Evolutionary conservation across 2,888 invertebrate species (phyloP).

Genomic region (Julus scanicus): DNA sequence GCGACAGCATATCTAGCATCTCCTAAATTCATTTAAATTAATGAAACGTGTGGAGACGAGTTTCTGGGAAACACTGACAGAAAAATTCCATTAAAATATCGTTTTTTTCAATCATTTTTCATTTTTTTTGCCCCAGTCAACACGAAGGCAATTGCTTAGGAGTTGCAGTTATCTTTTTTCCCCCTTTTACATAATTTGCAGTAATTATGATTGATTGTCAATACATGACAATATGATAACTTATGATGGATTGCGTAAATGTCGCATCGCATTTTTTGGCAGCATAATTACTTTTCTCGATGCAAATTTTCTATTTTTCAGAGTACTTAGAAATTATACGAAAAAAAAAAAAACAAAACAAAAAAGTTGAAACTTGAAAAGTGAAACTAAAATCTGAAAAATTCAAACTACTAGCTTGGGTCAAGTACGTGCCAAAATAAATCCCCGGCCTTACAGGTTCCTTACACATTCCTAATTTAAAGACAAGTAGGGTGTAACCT

Average conservation of each 20-base stretch:
- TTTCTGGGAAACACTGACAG: conserved; percentile 19
- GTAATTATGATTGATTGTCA: conserved; percentile 39
- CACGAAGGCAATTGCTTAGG: not conserved
- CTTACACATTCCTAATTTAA: conserved; percentile 39
- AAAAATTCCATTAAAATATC: conserved; percentile 30
- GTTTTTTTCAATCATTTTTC: conserved; percentile 17
- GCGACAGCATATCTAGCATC: conserved; percentile 8
- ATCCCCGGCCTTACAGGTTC: not conserved
- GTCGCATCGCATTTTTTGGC: not conserved
- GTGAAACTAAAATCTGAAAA: not conserved
- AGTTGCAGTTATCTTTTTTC: not conserved
- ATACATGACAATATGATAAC: conserved; percentile 39
- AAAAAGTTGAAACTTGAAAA: not conserved
- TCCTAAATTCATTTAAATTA: conserved; percentile 36
- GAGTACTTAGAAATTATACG: not conserved
- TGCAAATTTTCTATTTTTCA: conserved; percentile 15
- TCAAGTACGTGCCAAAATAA: not conserved
- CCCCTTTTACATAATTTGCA: conserved; percentile 35
- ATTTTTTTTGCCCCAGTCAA: conserved; percentile 9
- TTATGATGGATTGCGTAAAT: conserved; percentile 34
- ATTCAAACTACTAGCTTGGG: not conserved
- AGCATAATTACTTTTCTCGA: conserved; percentile 39
- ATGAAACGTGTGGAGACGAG: conserved; percentile 15
- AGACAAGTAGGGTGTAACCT: conserved; percentile 36
- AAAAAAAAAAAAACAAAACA: not conserved